phyloP scores from a whole-genome alignment of 2,797 vertebrate genomes.

The Helicolenus hilgendorfi region DNA sequence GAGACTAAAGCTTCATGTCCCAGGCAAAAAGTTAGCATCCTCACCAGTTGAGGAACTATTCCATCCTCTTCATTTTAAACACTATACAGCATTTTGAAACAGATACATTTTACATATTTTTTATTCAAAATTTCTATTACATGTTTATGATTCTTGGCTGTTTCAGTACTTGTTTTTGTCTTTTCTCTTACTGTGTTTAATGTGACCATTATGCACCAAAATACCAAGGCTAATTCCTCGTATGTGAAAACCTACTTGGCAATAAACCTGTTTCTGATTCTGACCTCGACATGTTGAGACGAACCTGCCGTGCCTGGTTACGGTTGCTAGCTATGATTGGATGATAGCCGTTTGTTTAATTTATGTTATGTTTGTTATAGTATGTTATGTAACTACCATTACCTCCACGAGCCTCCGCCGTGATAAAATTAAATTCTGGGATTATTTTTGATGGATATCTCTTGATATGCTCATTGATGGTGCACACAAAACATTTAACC shows the following conservation, averaged over 20 bases:
- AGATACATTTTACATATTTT: neutral
- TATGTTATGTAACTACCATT: neutral
- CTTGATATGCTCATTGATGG: neutral
- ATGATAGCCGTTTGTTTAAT: neutral
- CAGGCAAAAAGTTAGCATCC: neutral
- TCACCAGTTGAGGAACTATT: neutral
- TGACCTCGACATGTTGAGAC: neutral
- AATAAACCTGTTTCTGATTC: neutral
- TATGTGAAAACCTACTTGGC: neutral
- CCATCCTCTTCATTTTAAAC: neutral
- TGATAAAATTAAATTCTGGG: neutral
- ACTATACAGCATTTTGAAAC: neutral
- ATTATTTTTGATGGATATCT: neutral
- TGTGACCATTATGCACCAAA: neutral
- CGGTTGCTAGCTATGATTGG: neutral
- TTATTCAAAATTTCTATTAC: no score
- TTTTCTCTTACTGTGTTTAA: neutral
- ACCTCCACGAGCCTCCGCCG: neutral
- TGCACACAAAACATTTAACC: neutral
- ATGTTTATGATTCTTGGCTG: neutral
- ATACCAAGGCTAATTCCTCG: neutral
- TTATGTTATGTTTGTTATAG: neutral
- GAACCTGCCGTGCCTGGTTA: neutral
- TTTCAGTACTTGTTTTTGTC: neutral
- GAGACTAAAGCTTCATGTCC: neutral